Conservation (phyloP, 2,888 invertebrate genomes). For the Drosophila neonasuta region DNA sequence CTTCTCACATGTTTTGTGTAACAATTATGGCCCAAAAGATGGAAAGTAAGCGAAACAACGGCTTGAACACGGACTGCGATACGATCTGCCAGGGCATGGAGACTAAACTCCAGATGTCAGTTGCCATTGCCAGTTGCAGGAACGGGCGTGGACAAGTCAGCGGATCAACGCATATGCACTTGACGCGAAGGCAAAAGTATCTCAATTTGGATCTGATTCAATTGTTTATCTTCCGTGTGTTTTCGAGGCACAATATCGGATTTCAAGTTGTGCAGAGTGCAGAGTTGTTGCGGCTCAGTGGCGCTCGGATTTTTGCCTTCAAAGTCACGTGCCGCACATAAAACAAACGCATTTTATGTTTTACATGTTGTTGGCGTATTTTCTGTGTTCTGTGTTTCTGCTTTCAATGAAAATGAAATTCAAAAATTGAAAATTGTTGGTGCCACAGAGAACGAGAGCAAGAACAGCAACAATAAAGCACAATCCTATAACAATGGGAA, state of each 20-base stretch:
- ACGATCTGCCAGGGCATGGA: constrained; percentile 10
- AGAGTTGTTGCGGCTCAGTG: constrained; percentile 67
- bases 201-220: constrained; percentile 24
- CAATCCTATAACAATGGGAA: background rate
- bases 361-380: constrained; percentile 37
- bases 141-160: constrained; percentile 47
- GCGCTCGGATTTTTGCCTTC: constrained; percentile 62
- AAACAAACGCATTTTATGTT: constrained; percentile 69
- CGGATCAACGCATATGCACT: constrained; percentile 45
- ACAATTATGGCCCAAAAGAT: background rate
- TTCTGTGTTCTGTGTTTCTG: constrained; percentile 6
- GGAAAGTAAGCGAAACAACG: constrained; percentile 5
- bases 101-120: constrained; percentile 18
- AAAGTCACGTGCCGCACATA: constrained; percentile 74
- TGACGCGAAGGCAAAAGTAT: constrained; percentile 10
- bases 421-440: constrained; percentile 65
- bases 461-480: constrained; percentile 15
- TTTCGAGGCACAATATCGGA: constrained; percentile 29
- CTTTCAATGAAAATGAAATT: constrained; percentile 67
- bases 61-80: constrained; percentile 35
- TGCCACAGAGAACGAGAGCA: constrained; percentile 43
- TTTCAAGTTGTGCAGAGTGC: constrained; percentile 33
- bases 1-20: background rate
- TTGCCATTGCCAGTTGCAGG: constrained; percentile 10
- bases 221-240: constrained; percentile 71